Conservation (phyloP, 2,888 invertebrate species). For the Apamea anceps region DNA sequence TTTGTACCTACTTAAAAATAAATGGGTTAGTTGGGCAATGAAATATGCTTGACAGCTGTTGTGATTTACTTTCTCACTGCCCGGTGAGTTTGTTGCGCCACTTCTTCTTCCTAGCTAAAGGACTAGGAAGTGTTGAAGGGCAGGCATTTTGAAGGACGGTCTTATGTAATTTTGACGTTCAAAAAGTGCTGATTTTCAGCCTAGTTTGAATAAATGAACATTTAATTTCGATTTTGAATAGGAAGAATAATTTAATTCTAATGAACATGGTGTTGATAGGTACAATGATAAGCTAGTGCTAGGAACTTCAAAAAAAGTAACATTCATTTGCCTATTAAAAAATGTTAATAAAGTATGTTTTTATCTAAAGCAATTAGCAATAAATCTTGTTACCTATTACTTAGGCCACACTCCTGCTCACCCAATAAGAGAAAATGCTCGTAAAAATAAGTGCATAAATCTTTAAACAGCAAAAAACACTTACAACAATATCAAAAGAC, state of each 20-base stretch:
- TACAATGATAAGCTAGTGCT: background rate
- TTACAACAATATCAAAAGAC: conserved; percentile 56
- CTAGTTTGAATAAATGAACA: background rate
- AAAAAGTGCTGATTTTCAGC: background rate
- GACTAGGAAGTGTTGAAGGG: background rate
- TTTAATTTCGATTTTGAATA: no score
- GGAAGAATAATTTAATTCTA: background rate
- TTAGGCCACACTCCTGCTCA: conserved; percentile 28
- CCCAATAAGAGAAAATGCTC: conserved; percentile 50
- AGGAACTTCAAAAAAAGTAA: background rate
- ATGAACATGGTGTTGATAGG: no score
- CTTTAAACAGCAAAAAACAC: conserved; percentile 50
- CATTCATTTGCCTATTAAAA: background rate
- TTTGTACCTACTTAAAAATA: background rate
- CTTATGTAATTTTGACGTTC: background rate
- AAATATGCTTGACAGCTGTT: background rate
- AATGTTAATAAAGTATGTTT: conserved; percentile 25
- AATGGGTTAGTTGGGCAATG: conserved; percentile 20
- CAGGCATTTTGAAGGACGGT: background rate
- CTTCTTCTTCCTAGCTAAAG: background rate
- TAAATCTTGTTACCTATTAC: conserved; percentile 24
- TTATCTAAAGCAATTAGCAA: conserved; percentile 34
- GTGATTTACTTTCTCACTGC: background rate
- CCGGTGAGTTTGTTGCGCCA: background rate
- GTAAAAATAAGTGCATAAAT: conserved; percentile 56